These are phyloP conservation scores for Stratiomys singularior DNA, from an alignment of 2,888 invertebrate species.

Conservation along the genomic window DNA sequence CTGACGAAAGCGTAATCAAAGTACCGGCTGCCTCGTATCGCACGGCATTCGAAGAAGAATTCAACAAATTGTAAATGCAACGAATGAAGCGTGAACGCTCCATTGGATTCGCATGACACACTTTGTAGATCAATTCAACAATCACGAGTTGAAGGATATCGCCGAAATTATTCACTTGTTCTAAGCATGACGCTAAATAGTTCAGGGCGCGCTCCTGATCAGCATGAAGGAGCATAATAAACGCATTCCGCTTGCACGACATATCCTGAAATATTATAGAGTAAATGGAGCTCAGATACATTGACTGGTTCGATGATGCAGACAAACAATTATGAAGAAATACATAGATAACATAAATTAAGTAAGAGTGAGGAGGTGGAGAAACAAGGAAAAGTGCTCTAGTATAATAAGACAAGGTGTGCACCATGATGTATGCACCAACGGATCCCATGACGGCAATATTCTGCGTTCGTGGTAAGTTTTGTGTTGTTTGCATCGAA, in stretches of 20 bases:
- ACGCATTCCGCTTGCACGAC: slow-evolving; percentile 99
- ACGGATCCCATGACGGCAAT: too few relatives aligned
- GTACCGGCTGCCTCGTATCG: slow-evolving; percentile 99
- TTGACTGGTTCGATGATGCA: too few relatives aligned
- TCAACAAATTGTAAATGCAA: slow-evolving; percentile 96
- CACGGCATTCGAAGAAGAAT: slow-evolving; percentile 95
- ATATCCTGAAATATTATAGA: slow-evolving; percentile 82
- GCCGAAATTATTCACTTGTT: slow-evolving; percentile 93
- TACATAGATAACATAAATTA: too few relatives aligned
- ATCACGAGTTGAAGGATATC: slow-evolving; percentile 98
- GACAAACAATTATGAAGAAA: too few relatives aligned
- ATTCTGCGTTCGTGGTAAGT: too few relatives aligned
- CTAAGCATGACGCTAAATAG: slow-evolving; percentile 92
- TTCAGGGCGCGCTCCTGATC: slow-evolving; percentile 94
- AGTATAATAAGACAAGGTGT: too few relatives aligned
- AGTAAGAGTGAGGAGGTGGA: too few relatives aligned
- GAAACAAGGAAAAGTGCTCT: too few relatives aligned
- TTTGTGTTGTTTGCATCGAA: too few relatives aligned
- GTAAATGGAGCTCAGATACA: too few relatives aligned
- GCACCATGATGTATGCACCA: too few relatives aligned
- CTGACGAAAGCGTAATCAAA: slow-evolving; percentile 94
- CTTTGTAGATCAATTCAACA: slow-evolving; percentile 99
- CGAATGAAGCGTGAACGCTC: slow-evolving; percentile 97
- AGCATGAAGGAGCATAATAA: slow-evolving; percentile 97
- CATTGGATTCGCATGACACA: slow-evolving; percentile 95